Base-by-base conservation (phyloP, 2,113 vertebrate genomes). In the Erythrocercus mccallii region DNA sequence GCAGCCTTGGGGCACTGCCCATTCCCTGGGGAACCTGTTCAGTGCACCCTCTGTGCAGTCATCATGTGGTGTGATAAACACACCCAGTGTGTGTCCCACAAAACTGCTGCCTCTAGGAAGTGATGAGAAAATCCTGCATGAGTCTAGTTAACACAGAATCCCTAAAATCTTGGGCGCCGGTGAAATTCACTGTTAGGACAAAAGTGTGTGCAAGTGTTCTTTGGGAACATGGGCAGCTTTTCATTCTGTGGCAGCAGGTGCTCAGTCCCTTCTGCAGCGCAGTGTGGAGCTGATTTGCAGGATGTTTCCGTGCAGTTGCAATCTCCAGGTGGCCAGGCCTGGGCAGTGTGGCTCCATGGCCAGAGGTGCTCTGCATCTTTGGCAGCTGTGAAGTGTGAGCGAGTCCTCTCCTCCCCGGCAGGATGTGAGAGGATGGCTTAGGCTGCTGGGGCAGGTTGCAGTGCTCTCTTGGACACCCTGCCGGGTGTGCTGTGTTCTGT, bases 131-230 rank as follows among this genome's bases (percentile, higher is more conserved):
- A 2, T 25, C 25, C 57, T 44, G 4, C 27, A 1, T 27, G 53
- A 35, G 13, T 58, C 53, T 21, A 1, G 14, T 61, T 65, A 57
- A 30, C 10, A 47, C 3, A 2, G 51, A 51, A 38, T 68, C 18
- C 1, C 57, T 62, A 5, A 31, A 73, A 57, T 18, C 65, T 56
- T 30, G 44, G 10, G 56, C 84, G 48, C 51, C 56, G 38, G 17
- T 61, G 62, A 62, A 79, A 73, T 65, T 65, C 33, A 18, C 17
- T 12, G n/a, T 22, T 40, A 6, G 27, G 48, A 42, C 53, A 56
- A 40, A 48, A 37, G 14, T 0, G 0, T 20, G 10, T 71, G n/a
- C 23, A 10, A 0, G 14, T 23, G 12, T 31, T 28, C 42, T 42
- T 71, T 33, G 60, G 45, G 69, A 90, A 3, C 17, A 15, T 5